phyloP scores from a whole-genome alignment of 2,888 invertebrate genomes.

The Galerucella nymphaeae region DNA sequence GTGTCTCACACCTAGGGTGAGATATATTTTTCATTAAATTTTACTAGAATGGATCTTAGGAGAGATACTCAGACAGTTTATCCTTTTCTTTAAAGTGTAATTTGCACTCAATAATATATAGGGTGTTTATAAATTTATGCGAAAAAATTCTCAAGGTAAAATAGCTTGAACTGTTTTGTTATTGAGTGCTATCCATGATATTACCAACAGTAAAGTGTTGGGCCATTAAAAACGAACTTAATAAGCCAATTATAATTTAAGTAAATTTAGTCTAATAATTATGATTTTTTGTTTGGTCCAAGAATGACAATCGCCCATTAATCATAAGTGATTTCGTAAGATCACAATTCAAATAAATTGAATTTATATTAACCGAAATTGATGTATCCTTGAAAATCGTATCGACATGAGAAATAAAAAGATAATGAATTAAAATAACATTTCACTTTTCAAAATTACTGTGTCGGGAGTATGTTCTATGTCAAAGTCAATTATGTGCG shows the following conservation, averaged over 20 bases:
- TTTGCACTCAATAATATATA: no score
- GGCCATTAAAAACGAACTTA: background rate
- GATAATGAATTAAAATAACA: conserved; percentile 25
- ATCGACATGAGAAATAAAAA: conserved; percentile 29
- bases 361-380: conserved; percentile 39
- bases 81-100: no score
- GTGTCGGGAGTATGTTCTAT: background rate
- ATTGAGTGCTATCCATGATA: no score
- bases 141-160: no score
- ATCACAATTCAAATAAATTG: conserved; percentile 38
- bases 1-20: background rate
- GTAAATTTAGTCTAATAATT: conserved; percentile 4
- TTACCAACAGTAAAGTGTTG: background rate
- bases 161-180: no score
- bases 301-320: conserved; percentile 39
- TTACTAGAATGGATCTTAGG: no score
- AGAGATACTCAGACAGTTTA: no score
- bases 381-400: conserved; percentile 40
- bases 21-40: background rate
- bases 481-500: conserved; percentile 7
- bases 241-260: background rate
- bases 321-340: conserved; percentile 41
- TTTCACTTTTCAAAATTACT: conserved; percentile 23
- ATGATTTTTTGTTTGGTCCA: conserved; percentile 21
- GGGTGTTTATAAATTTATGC: no score